Conservation (phyloP, 2,888 invertebrate genomes). For the Phrixothrix hirtus region DNA sequence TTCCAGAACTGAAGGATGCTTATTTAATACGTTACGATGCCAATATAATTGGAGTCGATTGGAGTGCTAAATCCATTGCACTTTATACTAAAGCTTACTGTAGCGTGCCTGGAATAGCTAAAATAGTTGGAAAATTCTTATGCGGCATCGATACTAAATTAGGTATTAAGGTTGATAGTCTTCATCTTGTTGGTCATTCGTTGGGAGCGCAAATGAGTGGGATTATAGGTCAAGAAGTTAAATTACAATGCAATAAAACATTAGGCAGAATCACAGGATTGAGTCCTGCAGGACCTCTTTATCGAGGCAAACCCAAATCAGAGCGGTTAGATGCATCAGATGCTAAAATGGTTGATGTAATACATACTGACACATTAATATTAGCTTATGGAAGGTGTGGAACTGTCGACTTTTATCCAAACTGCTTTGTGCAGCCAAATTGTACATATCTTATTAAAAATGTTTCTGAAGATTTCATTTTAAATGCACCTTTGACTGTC, state of each 20-base stretch:
- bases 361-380: conserved; percentile 9
- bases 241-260: conserved; percentile 2
- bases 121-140: conserved; percentile 8
- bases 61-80: conserved; percentile 3
- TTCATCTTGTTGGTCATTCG: conserved; percentile 20
- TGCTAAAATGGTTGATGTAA: conserved; percentile 18
- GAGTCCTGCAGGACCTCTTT: conserved; percentile 20
- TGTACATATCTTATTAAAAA: too few relatives aligned
- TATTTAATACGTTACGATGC: conserved; percentile 14
- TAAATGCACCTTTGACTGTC: too few relatives aligned
- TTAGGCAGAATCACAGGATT: conserved; percentile 19
- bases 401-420: conserved; percentile 17
- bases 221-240: conserved; percentile 7
- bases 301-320: neutral
- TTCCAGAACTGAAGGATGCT: conserved; percentile 12
- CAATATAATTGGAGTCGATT: conserved; percentile 11
- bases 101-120: conserved; percentile 1
- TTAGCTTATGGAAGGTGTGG: conserved; percentile 17
- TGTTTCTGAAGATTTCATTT: too few relatives aligned
- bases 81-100: conserved; percentile 5
- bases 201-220: conserved; percentile 22
- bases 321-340: conserved; percentile 12
- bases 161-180: neutral
- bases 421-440: conserved; percentile 15
- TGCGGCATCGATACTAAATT: neutral